Conservation (phyloP, 1,140 invertebrate species). For the Geopemphigus sp. region DNA sequence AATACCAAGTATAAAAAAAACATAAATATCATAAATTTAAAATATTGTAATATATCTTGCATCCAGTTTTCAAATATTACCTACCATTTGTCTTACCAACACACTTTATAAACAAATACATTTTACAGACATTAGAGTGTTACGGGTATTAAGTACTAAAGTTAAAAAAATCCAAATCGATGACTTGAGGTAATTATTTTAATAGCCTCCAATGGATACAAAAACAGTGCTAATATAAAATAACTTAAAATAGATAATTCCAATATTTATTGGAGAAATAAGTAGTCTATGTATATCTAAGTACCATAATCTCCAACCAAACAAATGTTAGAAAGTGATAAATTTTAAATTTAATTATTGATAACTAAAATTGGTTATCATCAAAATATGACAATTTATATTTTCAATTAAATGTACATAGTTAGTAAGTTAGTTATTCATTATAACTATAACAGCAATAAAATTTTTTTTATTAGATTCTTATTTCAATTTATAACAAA, state of each 20-base stretch:
- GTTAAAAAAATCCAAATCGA: no score
- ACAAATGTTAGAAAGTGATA: neutral
- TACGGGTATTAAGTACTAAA: no score
- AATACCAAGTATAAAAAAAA: no score
- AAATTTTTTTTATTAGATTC: neutral
- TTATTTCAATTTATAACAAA: neutral
- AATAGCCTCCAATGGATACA: neutral
- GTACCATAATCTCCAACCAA: neutral
- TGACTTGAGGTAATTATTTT: neutral
- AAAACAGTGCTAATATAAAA: neutral
- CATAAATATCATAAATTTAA: no score
- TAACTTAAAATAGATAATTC: neutral
- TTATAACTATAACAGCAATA: neutral
- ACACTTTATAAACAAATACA: no score
- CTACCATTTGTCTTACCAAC: no score
- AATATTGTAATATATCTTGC: no score
- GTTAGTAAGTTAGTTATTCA: neutral
- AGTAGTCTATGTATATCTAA: neutral
- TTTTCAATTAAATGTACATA: neutral
- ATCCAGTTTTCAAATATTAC: no score
- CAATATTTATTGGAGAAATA: neutral
- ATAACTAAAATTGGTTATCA: neutral
- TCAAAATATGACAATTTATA: neutral
- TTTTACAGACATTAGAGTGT: no score
- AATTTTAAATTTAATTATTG: neutral